phyloP scores from a whole-genome alignment of 2,888 invertebrate genomes.

The Morpho achilles region DNA sequence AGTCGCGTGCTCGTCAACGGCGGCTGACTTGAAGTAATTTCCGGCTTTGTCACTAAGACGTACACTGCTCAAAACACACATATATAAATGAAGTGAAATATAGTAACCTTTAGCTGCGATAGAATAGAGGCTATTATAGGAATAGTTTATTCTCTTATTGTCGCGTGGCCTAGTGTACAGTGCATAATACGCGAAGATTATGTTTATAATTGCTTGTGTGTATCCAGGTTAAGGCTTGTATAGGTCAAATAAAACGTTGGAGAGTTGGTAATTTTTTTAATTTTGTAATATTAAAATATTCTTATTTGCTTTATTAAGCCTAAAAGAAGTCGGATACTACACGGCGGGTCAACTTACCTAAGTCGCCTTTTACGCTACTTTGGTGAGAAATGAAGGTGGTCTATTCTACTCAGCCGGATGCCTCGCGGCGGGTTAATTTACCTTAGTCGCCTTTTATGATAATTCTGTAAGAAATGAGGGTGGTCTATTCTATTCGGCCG shows the following conservation, averaged over 20 bases:
- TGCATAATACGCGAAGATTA: constrained; percentile 14
- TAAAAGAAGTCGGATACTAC: too few relatives aligned
- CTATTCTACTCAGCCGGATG: too few relatives aligned
- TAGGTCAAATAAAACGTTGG: constrained; percentile 2
- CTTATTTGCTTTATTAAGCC: too few relatives aligned
- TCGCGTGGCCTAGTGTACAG: constrained; percentile 1
- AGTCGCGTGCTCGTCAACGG: constrained; percentile 34
- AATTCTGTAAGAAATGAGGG: too few relatives aligned
- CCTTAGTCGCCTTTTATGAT: too few relatives aligned
- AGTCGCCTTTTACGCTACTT: too few relatives aligned
- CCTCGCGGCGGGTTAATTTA: too few relatives aligned
- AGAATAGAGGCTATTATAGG: neutral
- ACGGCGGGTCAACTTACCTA: too few relatives aligned
- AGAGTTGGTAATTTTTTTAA: too few relatives aligned
- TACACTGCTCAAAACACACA: neutral
- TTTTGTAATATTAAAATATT: too few relatives aligned
- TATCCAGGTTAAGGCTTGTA: constrained; percentile 18
- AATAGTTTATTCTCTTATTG: neutral
- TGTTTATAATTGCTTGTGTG: constrained; percentile 12
- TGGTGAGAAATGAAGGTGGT: too few relatives aligned
- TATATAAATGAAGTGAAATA: constrained; percentile 3
- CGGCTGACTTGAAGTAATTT: constrained; percentile 35
- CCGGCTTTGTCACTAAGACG: constrained; percentile 39
- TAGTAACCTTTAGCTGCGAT: constrained; percentile 5
- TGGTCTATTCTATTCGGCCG: too few relatives aligned